Evolutionary conservation across 64 coral and sea anemone genomes (phyloP).

Genomic region (Catalaphyllia jardinei): DNA sequence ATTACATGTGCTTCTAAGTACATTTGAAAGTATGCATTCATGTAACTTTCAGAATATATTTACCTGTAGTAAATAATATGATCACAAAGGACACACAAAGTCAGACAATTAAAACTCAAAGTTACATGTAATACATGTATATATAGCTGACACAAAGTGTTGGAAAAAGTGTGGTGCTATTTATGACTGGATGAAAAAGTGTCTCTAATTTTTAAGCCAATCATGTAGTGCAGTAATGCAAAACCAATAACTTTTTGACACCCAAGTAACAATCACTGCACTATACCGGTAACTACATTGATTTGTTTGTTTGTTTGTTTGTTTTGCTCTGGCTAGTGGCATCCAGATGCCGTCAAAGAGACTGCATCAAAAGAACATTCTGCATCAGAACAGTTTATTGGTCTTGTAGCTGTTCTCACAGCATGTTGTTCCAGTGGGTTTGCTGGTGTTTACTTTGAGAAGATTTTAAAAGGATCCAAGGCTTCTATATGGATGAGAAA

Average conservation of each 20-base stretch:
- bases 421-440: constrained; percentile 99
- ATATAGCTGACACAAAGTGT: too few relatives aligned
- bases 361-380: constrained; percentile 34
- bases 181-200: too few relatives aligned
- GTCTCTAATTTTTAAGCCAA: too few relatives aligned
- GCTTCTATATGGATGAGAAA: constrained; percentile 97
- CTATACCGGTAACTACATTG: neutral
- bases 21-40: too few relatives aligned
- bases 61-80: too few relatives aligned
- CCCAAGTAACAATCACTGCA: neutral
- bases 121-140: too few relatives aligned
- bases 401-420: constrained; percentile 81
- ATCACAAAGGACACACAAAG: too few relatives aligned
- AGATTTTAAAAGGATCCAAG: constrained; percentile 92
- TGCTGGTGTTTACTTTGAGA: constrained; percentile 99
- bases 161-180: too few relatives aligned
- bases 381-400: constrained; percentile 69
- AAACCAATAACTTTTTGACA: neutral
- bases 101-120: too few relatives aligned
- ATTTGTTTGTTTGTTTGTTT: neutral
- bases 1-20: too few relatives aligned
- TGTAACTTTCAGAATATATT: too few relatives aligned
- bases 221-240: too few relatives aligned
- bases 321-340: constrained; percentile 70
- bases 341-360: constrained; percentile 35